Evolutionary conservation across 1,140 invertebrate genomes (phyloP), one percentile per base, ranked within the genome.

Genomic region (Reticulitermes speratus): DNA sequence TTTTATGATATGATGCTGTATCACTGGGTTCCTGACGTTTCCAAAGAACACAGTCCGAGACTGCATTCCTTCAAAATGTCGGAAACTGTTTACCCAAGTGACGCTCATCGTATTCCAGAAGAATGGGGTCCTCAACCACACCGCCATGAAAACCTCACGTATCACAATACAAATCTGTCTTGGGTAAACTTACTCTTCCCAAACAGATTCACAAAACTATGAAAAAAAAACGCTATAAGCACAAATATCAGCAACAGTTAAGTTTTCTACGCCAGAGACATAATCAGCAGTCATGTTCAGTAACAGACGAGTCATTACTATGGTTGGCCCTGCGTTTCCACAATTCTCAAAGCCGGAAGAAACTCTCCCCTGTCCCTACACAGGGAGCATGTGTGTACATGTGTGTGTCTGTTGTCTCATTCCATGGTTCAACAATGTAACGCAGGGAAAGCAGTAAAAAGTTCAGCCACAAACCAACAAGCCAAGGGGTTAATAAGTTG

Each of bases 391-490:
- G 65, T 65, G 12, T 65, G 12, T 48, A 7, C 16, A 16, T 16
- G 16, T 48, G 48, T 48, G 16, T 55, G 19, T 55, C 3, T 55
- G 65, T 30, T 75, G 65, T 75, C 25, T 75, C 25, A 75, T 30
- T 75, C 25, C n/a, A 55, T 55, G 19, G 14, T 55, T 55, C 52
- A 55, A 55, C 52, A 55, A 25, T 30, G n/a, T 75, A 30, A 30
- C 8, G n/a, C n/a, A 75, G 86, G 84, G 85, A 86, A 87, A 86
- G 87, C 87, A 87, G 87, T 83, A 87, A 85, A 83, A 86, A 83
- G 85, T 83, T 84, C 87, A 87, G 87, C 87, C 86, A 86, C 81
- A 87, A 52, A 86, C 38, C 86, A 75, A 84, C 75, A 84, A 84
- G 83, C 83, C 83, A 84, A 84, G 83, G 83, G 48, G 83, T 52